Conservation (phyloP, 1,140 invertebrate species). For the Sycophila sp. region DNA sequence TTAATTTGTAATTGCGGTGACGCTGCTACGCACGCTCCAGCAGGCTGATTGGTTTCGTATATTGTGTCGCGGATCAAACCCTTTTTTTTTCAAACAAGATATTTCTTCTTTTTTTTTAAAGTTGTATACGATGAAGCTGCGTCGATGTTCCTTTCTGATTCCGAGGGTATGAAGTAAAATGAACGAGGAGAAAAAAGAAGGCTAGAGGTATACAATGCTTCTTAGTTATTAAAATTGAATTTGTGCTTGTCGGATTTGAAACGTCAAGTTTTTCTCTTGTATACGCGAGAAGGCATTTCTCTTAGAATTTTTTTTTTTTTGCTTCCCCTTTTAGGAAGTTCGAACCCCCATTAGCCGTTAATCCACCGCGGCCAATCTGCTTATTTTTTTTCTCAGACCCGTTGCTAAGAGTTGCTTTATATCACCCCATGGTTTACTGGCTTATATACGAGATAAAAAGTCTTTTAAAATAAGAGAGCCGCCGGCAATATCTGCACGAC, state of each 20-base stretch:
- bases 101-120: no score
- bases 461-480: background rate
- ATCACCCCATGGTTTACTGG: background rate
- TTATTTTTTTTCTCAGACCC: conserved; percentile 37
- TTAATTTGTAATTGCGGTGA: conserved; percentile 37
- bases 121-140: no score
- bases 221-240: no score
- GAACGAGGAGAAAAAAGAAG: no score
- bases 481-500: background rate
- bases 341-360: conserved; percentile 15
- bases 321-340: background rate
- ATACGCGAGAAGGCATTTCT: background rate
- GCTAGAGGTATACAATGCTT: no score
- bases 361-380: conserved; percentile 31
- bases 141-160: no score
- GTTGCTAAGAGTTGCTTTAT: conserved; percentile 30
- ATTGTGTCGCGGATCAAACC: no score
- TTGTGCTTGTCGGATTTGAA: no score
- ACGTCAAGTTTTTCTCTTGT: background rate
- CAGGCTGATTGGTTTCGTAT: no score
- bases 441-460: background rate
- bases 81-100: no score
- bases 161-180: no score
- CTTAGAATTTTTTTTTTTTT: background rate
- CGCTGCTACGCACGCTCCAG: no score